Conservation (phyloP, 1,140 invertebrate genomes). For the Zaprionus camerounensis region DNA sequence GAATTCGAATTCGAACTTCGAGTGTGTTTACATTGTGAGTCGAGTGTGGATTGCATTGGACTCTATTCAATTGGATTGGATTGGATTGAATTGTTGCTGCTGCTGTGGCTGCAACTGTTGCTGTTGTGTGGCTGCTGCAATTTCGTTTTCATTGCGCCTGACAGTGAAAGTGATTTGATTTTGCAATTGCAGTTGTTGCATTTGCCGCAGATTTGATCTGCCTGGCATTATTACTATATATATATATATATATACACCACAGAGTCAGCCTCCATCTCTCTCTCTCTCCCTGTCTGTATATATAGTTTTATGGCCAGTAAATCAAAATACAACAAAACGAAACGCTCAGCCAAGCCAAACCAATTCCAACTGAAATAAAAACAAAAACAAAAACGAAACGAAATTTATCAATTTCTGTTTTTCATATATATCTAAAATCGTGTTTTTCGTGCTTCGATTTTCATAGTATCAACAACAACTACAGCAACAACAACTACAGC, state of each 20-base stretch:
- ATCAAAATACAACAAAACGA: slow-evolving; percentile 41
- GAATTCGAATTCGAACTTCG: slow-evolving; percentile 21
- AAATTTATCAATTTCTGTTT: slow-evolving; percentile 59
- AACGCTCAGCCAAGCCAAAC: slow-evolving; percentile 44
- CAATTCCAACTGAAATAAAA: slow-evolving; percentile 48
- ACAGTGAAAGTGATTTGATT: slow-evolving; percentile 84
- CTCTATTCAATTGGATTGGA: slow-evolving; percentile 26
- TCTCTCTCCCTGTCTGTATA: background rate
- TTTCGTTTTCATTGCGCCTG: slow-evolving; percentile 56
- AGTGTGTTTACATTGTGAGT: slow-evolving; percentile 44
- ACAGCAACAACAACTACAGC: slow-evolving; percentile 7
- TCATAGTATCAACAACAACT: slow-evolving; percentile 28
- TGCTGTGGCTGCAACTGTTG: slow-evolving; percentile 2
- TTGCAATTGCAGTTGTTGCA: slow-evolving; percentile 63
- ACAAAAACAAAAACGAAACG: slow-evolving; percentile 55
- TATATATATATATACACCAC: background rate
- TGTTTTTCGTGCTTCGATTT: slow-evolving; percentile 40
- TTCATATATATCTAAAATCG: slow-evolving; percentile 28
- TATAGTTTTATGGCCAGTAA: slow-evolving; percentile 28
- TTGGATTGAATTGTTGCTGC: slow-evolving; percentile 24
- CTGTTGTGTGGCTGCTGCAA: slow-evolving; percentile 36
- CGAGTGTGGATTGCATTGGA: slow-evolving; percentile 42
- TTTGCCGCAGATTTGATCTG: slow-evolving; percentile 47
- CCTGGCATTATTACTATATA: slow-evolving; percentile 58
- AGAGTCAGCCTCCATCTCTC: too few species aligned